A percentile compares a stretch with the other conserved stretches of the same genome.
These are phyloP conservation scores for Percopsis transmontana DNA, from an alignment of 2,113 vertebrate species.

Conservation along the genomic window DNA sequence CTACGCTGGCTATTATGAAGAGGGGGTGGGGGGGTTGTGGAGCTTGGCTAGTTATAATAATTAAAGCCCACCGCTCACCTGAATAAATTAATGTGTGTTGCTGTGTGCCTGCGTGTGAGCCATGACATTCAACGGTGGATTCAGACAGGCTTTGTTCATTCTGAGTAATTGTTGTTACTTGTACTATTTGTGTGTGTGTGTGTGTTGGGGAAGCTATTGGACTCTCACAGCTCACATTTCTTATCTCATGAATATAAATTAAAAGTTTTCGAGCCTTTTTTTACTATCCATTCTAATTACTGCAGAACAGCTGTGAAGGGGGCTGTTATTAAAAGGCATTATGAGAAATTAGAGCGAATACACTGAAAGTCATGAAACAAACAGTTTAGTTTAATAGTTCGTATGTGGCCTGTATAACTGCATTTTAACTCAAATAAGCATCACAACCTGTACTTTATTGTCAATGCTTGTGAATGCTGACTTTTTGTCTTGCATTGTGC, in stretches of 20 bases:
- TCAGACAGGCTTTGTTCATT: constrained; percentile 66
- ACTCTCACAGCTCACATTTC: constrained; percentile 43
- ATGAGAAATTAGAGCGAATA: background rate
- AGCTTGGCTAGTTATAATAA: constrained; percentile 67
- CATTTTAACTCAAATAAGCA: no score
- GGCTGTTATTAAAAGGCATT: constrained; percentile 10
- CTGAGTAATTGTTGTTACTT: constrained; percentile 62
- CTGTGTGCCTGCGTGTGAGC: constrained; percentile 6
- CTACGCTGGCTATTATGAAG: constrained; percentile 62
- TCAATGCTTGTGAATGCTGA: no score
- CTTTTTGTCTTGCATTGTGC: no score
- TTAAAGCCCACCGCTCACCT: constrained; percentile 75
- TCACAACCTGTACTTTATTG: no score
- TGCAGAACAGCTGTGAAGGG: constrained; percentile 29
- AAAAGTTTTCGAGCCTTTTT: constrained; percentile 60
- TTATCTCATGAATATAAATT: constrained; percentile 70
- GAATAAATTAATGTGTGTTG: constrained; percentile 70
- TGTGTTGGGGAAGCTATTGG: constrained; percentile 57
- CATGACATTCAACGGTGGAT: constrained; percentile 22
- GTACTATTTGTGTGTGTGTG: constrained; percentile 44
- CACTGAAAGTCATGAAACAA: background rate
- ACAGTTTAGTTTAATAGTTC: no score
- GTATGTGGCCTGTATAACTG: no score
- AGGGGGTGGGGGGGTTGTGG: constrained; percentile 6
- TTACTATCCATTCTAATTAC: constrained; percentile 36